Evolutionary conservation across 2,888 invertebrate genomes (phyloP), one percentile per base, ranked within the genome.

Genomic region (Phortica magna): DNA sequence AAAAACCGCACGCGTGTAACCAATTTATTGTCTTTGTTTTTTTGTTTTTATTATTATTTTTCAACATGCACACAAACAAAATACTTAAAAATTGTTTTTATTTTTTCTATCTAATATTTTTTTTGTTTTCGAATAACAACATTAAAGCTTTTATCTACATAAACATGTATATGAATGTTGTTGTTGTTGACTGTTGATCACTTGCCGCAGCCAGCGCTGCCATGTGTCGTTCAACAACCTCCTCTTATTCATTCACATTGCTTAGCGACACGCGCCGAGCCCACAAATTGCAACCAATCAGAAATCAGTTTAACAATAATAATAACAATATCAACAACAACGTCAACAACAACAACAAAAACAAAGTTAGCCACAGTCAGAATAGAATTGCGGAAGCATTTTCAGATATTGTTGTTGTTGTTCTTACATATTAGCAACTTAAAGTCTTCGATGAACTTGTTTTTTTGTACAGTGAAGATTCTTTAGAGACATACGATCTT

Each of bases 211-310:
- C 31, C 31, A 31, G 1, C 31, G 31, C 31, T 31, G 31, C 31
- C 31, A 31, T 4, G 3, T 4, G 31, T 31, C 31, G 31, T 31
- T 31, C 31, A 31, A 31, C 31, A 31, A 31, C 31, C 14, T 48
- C 10, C 48, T 9, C 9, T 5, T 7, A 48, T 48, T 48, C 48
- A 48, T 48, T 48, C 68, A 61, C 68, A 73, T 10, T 43, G 17
- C 42, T 59, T 17, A 39, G 12, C 42, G 57, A 71, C 41, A 68
- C 71, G 77, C 77, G 88, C 74, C 88, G 87, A 82, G 90, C 88
- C 88, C 88, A 84, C 89, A 79, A 79, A 75, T 82, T 78, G 79
- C 78, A 84, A 76, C 90, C 88, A 89, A 90, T 89, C 80, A 81
- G 78, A 53, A 64, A 41, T 76, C 65, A 80, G 82, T 83, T 84